Percentiles rank a stretch among this genome's conserved stretches.
Evolutionary conservation across 2,113 vertebrate genomes (phyloP).

Genomic region (Excalfactoria chinensis): DNA sequence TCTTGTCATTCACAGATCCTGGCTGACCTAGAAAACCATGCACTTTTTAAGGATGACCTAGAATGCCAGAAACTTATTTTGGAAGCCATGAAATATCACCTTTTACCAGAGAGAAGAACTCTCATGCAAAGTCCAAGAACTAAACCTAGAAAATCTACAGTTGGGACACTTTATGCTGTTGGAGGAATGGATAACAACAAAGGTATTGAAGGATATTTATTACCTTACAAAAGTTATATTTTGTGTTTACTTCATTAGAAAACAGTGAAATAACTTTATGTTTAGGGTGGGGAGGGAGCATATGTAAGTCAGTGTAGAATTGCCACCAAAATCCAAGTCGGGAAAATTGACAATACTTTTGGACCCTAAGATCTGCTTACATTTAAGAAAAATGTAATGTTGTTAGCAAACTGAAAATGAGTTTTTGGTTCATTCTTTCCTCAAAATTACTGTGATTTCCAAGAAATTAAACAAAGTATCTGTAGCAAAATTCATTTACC

Average conservation of each 20-base stretch:
- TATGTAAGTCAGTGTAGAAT: neutral
- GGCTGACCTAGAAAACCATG: slow-evolving; percentile 85
- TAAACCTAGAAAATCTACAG: slow-evolving; percentile 85
- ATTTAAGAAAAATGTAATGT: neutral
- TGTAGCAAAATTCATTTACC: neutral
- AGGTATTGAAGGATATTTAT: slow-evolving; percentile 71
- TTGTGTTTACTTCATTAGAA: neutral
- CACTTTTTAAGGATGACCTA: slow-evolving; percentile 84
- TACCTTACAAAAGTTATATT: neutral
- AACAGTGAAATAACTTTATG: neutral
- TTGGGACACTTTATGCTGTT: slow-evolving; percentile 83
- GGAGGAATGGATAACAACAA: slow-evolving; percentile 88
- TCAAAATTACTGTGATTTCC: neutral
- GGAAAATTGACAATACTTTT: neutral
- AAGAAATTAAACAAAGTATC: neutral
- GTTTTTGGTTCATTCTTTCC: neutral
- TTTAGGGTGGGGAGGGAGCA: fast-evolving
- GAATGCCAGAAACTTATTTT: slow-evolving; percentile 87
- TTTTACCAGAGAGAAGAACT: slow-evolving; percentile 85
- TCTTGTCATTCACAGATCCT: slow-evolving; percentile 78
- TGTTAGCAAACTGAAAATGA: neutral
- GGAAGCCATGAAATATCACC: slow-evolving; percentile 87
- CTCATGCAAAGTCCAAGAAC: slow-evolving; percentile 86
- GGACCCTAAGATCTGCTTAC: neutral
- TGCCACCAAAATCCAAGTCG: neutral